A percentile compares a stretch with the other conserved stretches of the same genome.
These are phyloP conservation scores for Rutpela maculata DNA, from an alignment of 2,888 invertebrate species.

Conservation along the genomic window DNA sequence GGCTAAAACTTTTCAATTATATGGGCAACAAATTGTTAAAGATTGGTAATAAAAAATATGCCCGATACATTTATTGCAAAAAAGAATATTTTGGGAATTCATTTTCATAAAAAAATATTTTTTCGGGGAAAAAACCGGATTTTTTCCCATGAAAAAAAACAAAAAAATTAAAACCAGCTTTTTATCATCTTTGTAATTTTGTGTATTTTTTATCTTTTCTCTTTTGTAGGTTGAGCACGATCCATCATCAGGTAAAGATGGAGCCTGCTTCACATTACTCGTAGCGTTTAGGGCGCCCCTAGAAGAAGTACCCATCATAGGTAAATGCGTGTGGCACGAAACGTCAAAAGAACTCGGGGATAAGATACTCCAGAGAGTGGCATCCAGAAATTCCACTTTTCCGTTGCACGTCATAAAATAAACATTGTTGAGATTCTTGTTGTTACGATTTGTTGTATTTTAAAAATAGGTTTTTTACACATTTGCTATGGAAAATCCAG, in stretches of 20 bases:
- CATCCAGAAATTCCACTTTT: constrained; percentile 85
- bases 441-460: constrained; percentile 26
- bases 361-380: constrained; percentile 80
- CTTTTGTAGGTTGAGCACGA: constrained; percentile 79
- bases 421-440: constrained; percentile 51
- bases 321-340: constrained; percentile 94
- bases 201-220: constrained; percentile 1
- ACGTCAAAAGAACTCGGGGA: constrained; percentile 82
- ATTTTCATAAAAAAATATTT: no score
- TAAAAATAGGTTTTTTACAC: constrained; percentile 25
- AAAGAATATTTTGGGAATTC: no score
- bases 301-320: constrained; percentile 90
- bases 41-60: no score
- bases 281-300: constrained; percentile 90
- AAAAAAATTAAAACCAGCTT: no score
- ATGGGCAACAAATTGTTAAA: no score
- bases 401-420: constrained; percentile 89
- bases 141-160: no score
- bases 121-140: no score
- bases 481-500: not conserved
- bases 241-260: constrained; percentile 79
- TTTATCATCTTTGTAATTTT: no score
- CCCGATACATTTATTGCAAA: no score
- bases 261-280: constrained; percentile 87
- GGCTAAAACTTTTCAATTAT: no score